Base-by-base conservation (phyloP, 1,140 invertebrate species). In the Drosophila asahinai region DNA sequence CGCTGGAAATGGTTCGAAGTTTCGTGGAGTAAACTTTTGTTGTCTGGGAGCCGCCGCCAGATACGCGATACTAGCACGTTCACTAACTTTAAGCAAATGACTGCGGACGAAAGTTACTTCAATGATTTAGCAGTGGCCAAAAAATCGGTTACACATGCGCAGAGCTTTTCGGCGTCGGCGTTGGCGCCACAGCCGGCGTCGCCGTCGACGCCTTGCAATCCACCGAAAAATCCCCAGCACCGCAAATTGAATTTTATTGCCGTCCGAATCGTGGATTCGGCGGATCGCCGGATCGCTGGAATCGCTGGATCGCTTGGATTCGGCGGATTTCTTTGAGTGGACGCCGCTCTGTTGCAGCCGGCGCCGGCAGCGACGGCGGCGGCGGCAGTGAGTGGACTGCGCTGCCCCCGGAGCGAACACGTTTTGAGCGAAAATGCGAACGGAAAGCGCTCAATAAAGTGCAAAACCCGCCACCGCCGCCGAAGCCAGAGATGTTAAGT, bases 41-140 rank as follows among this genome's bases (percentile, higher is more conserved):
- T n/a, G 43, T 78, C 33, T 43, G 65, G 62, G 58, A 80, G 82
- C 76, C 71, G 90, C 64, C 83, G 72, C 81, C 81, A 83, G 82
- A 77, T 77, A 83, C 78, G 86, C 91, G 91, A 91, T 92, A 92
- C 91, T 92, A 89, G 87, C 91, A 80, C 91, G 91, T 92, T 92
- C 91, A 92, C 91, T 92, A 92, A 92, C 91, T 92, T 90, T 92
- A 92, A 92, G 91, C 91, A 92, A 92, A 92, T 92, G 91, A 92
- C 86, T 92, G 87, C 91, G 92, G 91, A 92, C 91, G 84, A 90
- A 91, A 91, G 86, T 91, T 86, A 86, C 91, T 91, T 89, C 87
- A 84, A 78, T 91, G 91, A 92, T 92, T 92, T 92, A 92, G 91
- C 91, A 92, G 91, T 92, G 91, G 87, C 91, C 91, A 92, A 92